These are phyloP conservation scores for Drosophila ogumai DNA, from an alignment of 1,140 invertebrate genomes.

Conservation along the genomic window DNA sequence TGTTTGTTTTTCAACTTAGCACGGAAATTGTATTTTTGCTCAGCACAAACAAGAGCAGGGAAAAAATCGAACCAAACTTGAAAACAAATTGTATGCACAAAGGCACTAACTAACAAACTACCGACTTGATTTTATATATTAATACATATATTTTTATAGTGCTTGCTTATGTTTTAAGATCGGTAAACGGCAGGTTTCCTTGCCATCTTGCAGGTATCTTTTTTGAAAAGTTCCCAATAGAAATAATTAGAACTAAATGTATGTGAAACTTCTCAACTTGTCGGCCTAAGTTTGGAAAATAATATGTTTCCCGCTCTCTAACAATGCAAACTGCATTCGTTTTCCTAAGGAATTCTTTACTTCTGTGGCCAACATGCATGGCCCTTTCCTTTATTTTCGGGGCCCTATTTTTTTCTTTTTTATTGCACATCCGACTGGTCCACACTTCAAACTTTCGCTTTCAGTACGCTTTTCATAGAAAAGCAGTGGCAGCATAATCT, in stretches of 20 bases:
- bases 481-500: slow-evolving; percentile 49
- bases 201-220: not conserved
- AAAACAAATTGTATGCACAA: slow-evolving; percentile 59
- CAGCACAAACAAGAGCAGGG: slow-evolving; percentile 19
- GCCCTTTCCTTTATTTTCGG: no score
- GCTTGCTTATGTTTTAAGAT: not conserved
- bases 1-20: slow-evolving; percentile 82
- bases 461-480: slow-evolving; percentile 57
- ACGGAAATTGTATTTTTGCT: slow-evolving; percentile 77
- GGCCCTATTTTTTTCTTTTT: slow-evolving; percentile 18
- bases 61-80: slow-evolving; percentile 29
- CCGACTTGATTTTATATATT: not conserved
- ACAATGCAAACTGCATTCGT: slow-evolving; percentile 23
- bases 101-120: slow-evolving; percentile 21
- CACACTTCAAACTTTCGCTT: slow-evolving; percentile 74
- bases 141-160: no score
- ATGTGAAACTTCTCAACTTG: not conserved
- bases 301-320: slow-evolving; percentile 7
- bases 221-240: not conserved
- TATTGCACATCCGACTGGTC: slow-evolving; percentile 16
- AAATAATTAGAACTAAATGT: not conserved
- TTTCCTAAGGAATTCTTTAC: slow-evolving; percentile 34
- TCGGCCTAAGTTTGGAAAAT: not conserved
- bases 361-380: slow-evolving; percentile 47
- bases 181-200: not conserved